Percentiles rank a stretch among this genome's conserved stretches.
These are phyloP conservation scores for Potamarius usumacintae DNA, from an alignment of 2,113 vertebrate genomes.

Conservation along the genomic window DNA sequence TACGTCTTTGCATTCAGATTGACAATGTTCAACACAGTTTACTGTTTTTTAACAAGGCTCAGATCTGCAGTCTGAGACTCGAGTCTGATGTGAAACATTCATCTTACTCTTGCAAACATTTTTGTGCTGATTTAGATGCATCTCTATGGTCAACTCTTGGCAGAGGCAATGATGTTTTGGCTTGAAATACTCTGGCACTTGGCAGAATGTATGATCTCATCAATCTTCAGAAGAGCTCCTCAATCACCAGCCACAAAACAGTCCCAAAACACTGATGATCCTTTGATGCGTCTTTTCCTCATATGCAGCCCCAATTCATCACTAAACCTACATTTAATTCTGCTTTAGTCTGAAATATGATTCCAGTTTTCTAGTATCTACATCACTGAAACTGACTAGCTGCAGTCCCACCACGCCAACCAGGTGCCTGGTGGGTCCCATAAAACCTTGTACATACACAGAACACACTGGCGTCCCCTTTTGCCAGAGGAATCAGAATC, in stretches of 20 bases:
- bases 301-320: not conserved
- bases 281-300: not conserved
- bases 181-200: slow-evolving; percentile 1
- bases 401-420: not conserved
- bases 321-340: not conserved
- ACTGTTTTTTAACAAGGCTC: not conserved
- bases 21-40: not conserved
- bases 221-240: slow-evolving; percentile 17
- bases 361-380: not conserved
- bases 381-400: not conserved
- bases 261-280: not conserved
- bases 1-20: not conserved
- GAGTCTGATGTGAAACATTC: not conserved
- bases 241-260: slow-evolving; percentile 7
- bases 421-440: no score
- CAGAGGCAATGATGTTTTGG: not conserved
- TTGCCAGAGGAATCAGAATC: no score
- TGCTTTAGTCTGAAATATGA: not conserved
- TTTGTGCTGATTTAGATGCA: not conserved
- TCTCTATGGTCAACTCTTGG: not conserved
- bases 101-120: not conserved
- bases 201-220: slow-evolving; percentile 14
- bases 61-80: not conserved
- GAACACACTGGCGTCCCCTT: no score
- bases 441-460: not conserved